phyloP scores from a whole-genome alignment of 2,113 vertebrate species.

The Nyctereutes procyonoides region DNA sequence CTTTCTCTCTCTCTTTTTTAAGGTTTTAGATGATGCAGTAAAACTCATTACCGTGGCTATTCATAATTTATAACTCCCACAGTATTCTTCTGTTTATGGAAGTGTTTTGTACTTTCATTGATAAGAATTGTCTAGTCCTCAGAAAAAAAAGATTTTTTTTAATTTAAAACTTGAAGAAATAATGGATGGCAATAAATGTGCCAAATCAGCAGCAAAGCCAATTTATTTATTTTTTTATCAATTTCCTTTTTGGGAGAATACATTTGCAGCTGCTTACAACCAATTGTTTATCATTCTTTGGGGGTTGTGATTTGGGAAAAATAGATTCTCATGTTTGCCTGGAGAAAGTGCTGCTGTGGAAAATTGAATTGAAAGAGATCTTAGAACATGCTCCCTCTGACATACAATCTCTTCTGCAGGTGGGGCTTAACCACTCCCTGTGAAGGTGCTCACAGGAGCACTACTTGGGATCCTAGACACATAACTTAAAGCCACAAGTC shows the following conservation, averaged over 20 bases:
- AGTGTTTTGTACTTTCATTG: neutral
- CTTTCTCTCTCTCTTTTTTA: neutral
- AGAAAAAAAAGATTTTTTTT: neutral
- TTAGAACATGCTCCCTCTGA: neutral
- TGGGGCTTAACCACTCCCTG: neutral
- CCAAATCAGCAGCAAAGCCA: neutral
- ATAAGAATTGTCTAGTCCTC: conserved; percentile 2
- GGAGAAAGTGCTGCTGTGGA: neutral
- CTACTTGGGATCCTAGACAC: neutral
- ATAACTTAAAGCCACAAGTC: neutral
- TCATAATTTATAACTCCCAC: conserved; percentile 15
- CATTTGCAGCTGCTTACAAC: neutral
- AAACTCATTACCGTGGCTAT: neutral
- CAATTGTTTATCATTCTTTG: neutral
- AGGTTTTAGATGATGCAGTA: neutral
- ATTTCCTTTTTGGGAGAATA: neutral
- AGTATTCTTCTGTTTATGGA: conserved; percentile 18
- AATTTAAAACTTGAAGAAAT: conserved; percentile 43
- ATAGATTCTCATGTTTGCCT: neutral
- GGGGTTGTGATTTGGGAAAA: neutral
- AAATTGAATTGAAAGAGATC: neutral
- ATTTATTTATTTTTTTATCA: conserved; percentile 28
- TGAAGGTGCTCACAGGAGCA: neutral
- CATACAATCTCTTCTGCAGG: neutral
- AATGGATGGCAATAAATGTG: neutral